Base-by-base conservation (phyloP, 2,113 vertebrate species). In the Cyprinodon variegatus region DNA sequence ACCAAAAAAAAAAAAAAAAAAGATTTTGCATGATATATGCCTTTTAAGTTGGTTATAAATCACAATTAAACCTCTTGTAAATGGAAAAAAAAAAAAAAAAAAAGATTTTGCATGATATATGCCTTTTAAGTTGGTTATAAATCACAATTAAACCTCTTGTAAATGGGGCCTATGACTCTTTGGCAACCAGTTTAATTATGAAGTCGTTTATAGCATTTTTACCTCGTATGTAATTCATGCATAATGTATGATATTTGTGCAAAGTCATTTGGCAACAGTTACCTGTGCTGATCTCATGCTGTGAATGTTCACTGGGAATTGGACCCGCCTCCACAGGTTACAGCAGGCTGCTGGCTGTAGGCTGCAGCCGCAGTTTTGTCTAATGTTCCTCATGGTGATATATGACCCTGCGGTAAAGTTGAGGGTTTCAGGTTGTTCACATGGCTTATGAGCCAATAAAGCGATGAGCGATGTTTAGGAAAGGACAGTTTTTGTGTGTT, bases 321-420 rank as follows among this genome's bases (percentile, higher is more conserved):
- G 53, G 67, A n/a, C 20, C 40, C 37, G n/a, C 70, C 60, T 64
- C 0, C 40, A 73, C 88, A 86, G 83, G 86, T 90, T 77, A 22
- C 53, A 72, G 84, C 89, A 91, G 72, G 85, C 68, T 7, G 11
- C 61, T 70, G 53, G 74, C 84, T 82, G 69, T 8, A 69, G 85
- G 88, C 83, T 61, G 73, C 68, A 14, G 77, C 74, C 5, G 13
- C 60, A 65, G 57, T 83, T 50, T 68, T 57, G 66, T 46, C 46
- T 67, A 43, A 72, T 39, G 61, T 17, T 70, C 15, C 3, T 72
- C 8, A 50, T 36, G 70, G 65, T 87, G 77, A 86, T 84, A 62
- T 53, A 75, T 71, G 15, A 29, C 68, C 59, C 39, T 37, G 82
- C 86, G 66, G 65, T 48, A 53, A 74, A 13, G 12, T 70, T 66